Base-by-base conservation (phyloP, 2,888 invertebrate species). In the Melolontha melolontha region DNA sequence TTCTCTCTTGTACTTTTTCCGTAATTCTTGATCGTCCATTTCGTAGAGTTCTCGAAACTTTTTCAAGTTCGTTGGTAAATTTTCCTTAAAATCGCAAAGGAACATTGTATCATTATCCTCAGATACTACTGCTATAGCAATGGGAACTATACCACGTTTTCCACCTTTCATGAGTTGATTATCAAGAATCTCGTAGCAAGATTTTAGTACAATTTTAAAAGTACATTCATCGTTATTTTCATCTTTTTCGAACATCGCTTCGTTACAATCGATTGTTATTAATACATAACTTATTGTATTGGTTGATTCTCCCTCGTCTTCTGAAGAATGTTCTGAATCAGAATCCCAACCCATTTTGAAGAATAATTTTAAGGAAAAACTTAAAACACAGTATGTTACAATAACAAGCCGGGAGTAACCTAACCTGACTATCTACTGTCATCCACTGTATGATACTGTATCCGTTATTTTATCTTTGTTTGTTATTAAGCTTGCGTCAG, bases 241-340 rank as follows among this genome's bases (percentile, higher is more conserved):
- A 16, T 71, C 64, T 57, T 72, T 69, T 57, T 70, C 64, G 64
- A 80, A 80, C 79, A 79, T 79, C 14, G 71, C 68, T 8, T 76
- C 68, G 64, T 78, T 75, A 0, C 78, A 77, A 67, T 80, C 80
- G 6, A 80, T 76, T 5, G 75, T 77, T 27, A 80, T 73, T n/a
- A 80, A 63, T 7, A 79, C 76, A 68, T 75, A 79, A 0, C 77
- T 73, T 11, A 76, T 77, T 75, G 66, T 73, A 76, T 7, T 65
- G 7, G 68, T 68, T 14, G 64, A 69, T 22, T 66, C 65, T 49
- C 71, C 69, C 34, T 73, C 74, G 12, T 69, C 67, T 22, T 70
- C 73, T 16, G 65, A 65, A 39, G 65, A 65, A 64, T 34, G 40
- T 14, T 52, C 65, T 5, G 54, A 54, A 22, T 42, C 65, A 16